These are phyloP conservation scores for Cheilosia grossa DNA, from an alignment of 2,888 invertebrate species.

Conservation along the genomic window DNA sequence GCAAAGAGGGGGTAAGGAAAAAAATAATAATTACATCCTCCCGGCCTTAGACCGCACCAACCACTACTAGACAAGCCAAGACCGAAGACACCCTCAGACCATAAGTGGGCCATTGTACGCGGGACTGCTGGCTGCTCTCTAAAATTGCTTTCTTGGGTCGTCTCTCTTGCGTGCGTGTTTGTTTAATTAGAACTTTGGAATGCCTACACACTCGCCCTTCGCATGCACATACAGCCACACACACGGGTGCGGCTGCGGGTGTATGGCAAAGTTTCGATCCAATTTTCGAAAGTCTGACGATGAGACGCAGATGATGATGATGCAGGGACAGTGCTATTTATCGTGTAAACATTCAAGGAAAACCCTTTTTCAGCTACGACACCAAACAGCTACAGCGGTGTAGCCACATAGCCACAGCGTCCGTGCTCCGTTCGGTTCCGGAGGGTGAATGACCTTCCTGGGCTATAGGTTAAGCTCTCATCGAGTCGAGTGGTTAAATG, in stretches of 20 bases:
- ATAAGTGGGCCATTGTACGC: constrained; percentile 58
- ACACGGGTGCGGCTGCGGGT: no score
- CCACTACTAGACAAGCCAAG: background rate
- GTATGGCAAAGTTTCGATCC: constrained; percentile 50
- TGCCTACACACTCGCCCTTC: constrained; percentile 21
- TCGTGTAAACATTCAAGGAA: constrained; percentile 67
- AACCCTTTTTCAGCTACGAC: constrained; percentile 55
- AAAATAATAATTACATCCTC: constrained; percentile 52
- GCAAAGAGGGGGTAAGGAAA: constrained; percentile 15
- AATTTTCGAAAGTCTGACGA: constrained; percentile 51
- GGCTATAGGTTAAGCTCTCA: constrained; percentile 58
- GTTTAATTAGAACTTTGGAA: constrained; percentile 74
- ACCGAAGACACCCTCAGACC: constrained; percentile 27
- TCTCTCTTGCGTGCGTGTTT: constrained; percentile 56
- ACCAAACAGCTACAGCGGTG: constrained; percentile 32
- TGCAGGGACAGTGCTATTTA: constrained; percentile 59
- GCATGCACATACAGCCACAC: background rate
- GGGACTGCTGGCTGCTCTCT: constrained; percentile 50
- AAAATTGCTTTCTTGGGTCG: constrained; percentile 65
- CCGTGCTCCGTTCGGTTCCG: constrained; percentile 6
- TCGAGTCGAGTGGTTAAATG: constrained; percentile 70
- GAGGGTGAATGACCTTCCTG: constrained; percentile 25
- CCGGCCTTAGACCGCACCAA: constrained; percentile 51
- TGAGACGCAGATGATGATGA: constrained; percentile 23
- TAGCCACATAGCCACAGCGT: constrained; percentile 4